Evolutionary conservation across 2,888 invertebrate genomes (phyloP), one percentile per base, ranked within the genome.

Genomic region (Sesia bembeciformis): DNA sequence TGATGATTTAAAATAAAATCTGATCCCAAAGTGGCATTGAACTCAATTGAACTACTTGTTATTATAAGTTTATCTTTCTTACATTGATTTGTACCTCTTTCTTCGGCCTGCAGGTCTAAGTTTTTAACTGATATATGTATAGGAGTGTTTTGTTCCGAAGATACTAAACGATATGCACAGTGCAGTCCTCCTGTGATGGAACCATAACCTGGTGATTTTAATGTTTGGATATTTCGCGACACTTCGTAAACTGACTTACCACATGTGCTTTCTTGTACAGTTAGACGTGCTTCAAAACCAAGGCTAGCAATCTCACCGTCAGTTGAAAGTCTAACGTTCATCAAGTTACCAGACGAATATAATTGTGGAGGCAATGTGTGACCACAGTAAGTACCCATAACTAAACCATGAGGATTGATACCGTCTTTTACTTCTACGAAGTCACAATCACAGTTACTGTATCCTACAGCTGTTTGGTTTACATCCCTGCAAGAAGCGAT

Each of bases 351-450:
- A 0, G 94, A 91, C 0, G 95, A 92, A 1, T 77, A 72, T 39
- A 95, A 68, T 6, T 81, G 72, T 2, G 84, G 78, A 0, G 94
- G 94, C 3, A 83, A 52, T 1, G 70, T 75, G 41, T 90, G 90
- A 0, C 95, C 95, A 77, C 97, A 97, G 65, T 92, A 93, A 52
- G 72, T 90, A 0, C 92, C 93, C 38, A 96, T 92, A 8, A 91
- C 62, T 55, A 93, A 91, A 50, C 94, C 91, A 62, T 91, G 91
- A 3, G 91, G 91, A 53, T 93, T 93, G 5, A 90, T 67, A 0
- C 96, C 96, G 77, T 97, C 96, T 55, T 88, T 90, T 53, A 95
- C 71, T 90, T 95, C 93, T 5, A 97, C 68, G 63, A 86, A 94
- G 77, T 96, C 95, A 61, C 94, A 95, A 3, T 81, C 78, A 72